Base-by-base conservation (phyloP, 2,797 vertebrate genomes). In the Furcifer pardalis region DNA sequence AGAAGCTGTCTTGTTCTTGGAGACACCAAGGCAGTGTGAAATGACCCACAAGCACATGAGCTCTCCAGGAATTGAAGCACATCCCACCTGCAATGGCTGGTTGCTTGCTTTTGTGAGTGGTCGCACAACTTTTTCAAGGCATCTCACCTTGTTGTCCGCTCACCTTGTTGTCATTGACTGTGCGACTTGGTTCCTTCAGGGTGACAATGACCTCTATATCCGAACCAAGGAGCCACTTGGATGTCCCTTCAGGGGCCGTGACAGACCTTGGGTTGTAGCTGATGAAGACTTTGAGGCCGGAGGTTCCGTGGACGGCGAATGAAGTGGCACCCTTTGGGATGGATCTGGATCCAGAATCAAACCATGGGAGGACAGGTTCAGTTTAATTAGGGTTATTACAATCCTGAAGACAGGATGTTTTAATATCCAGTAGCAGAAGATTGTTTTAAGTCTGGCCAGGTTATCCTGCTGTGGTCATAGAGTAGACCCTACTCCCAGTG, bases 131-230 rank as follows among this genome's bases (percentile, higher is more conserved):
- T 10, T 19, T 13, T 37, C 9, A 5, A n/a, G 19, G 56, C 0
- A 7, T 35, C 62, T 19, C 15, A 42, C 17, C 0, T n/a, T n/a
- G 3, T 10, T 1, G 4, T 32, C 40, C 0, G 2, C 93, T 84
- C 77, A 96, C 96, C 95, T 95, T 94, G 66, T 94, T 88, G 77
- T 96, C 96, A 0, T 95, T 88, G 37, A 95, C 0, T 0, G 84
- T 30, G 23, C 88, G 91, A 86, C 96, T 96, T 86, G 86, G 91
- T 3, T 84, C 60, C 0, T 86, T 87, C 7, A 93, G 68, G 0
- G 92, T 91, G 5, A 96, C 37, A 0, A 74, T 5, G 23, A 96
- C 81, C 0, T 95, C 94, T 19, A 94, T 90, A 0, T 76, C 81
- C 0, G 88, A 49, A 0, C 91, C 82, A 87, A 96, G 91, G 0